phyloP scores from a whole-genome alignment of 2,888 invertebrate species.

The Cantharis lateralis region DNA sequence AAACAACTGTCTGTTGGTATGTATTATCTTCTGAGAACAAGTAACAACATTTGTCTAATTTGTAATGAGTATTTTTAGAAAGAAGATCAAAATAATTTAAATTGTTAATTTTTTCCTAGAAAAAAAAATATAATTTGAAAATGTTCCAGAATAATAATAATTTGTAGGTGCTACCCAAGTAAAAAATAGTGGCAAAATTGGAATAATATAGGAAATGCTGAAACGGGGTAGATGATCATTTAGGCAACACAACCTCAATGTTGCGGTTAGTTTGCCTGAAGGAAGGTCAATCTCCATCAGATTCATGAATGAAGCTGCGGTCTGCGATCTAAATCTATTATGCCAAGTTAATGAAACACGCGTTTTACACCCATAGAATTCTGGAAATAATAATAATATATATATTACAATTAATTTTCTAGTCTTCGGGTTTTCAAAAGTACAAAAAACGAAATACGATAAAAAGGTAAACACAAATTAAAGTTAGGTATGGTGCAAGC shows the following conservation, averaged over 20 bases:
- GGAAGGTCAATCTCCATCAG: slow-evolving; percentile 24
- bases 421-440: background rate
- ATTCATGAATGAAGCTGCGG: slow-evolving; percentile 32
- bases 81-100: background rate
- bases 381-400: background rate
- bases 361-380: slow-evolving; percentile 15
- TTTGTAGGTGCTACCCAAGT: background rate
- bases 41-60: background rate
- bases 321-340: slow-evolving; percentile 30
- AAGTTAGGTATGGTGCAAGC: background rate
- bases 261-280: slow-evolving; percentile 29
- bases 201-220: background rate
- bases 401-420: background rate
- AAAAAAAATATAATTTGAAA: background rate
- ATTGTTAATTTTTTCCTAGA: slow-evolving; percentile 1
- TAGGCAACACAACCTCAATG: slow-evolving; percentile 27
- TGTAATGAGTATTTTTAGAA: background rate
- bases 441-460: background rate
- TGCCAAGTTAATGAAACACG: slow-evolving; percentile 15
- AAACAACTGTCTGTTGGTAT: background rate
- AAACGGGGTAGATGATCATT: slow-evolving; percentile 22
- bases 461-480: background rate
- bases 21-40: background rate
- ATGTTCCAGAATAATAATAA: no score
- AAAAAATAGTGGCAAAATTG: background rate